Base-by-base conservation (phyloP, 2,888 invertebrate species). In the Tortrix viridana region DNA sequence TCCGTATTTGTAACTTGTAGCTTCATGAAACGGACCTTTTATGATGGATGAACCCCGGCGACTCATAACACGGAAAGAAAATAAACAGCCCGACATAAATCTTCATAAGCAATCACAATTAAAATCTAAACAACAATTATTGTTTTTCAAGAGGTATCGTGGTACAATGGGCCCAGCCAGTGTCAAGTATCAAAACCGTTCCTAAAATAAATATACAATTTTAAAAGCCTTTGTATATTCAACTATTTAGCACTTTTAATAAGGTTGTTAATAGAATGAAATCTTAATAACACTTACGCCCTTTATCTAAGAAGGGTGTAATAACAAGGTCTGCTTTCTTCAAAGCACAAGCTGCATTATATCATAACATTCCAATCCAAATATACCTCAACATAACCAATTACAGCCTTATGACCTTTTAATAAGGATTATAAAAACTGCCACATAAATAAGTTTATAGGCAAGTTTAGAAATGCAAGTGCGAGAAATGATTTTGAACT, bases 311-410 rank as follows among this genome's bases (percentile, higher is more conserved):
- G 2, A 3, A 32, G 32, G 32, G 3, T 12, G 88, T 89, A 85
- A 81, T 74, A 84, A 89, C 88, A 89, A 88, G 81, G 81, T 79
- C 65, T 74, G 84, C 89, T 85, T 86, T 89, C 88, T 86, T 89
- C 80, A 62, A 65, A 80, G 65, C 70, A 85, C 81, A 86, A 81
- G 77, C 78, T 72, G 77, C 82, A 77, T 81, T 86, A 81, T 83
- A 60, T 71, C 38, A 67, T 57, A 65, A 54, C 64, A 63, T 56
- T 60, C 64, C 59, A 32, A 49, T 44, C 57, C 60, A 44, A 41
- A 44, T 32, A 41, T 49, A 54, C 52, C 20, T n/a, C 44, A 48
- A 16, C 12, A 20, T 18, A 67, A 47, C n/a, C 5, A 53, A n/a
- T 65, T 32, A 60, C 49, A 23, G 68, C 69, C 52, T 55, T 69